Conservation (phyloP, 2,797 vertebrate genomes). For the Nothura maculosa region DNA sequence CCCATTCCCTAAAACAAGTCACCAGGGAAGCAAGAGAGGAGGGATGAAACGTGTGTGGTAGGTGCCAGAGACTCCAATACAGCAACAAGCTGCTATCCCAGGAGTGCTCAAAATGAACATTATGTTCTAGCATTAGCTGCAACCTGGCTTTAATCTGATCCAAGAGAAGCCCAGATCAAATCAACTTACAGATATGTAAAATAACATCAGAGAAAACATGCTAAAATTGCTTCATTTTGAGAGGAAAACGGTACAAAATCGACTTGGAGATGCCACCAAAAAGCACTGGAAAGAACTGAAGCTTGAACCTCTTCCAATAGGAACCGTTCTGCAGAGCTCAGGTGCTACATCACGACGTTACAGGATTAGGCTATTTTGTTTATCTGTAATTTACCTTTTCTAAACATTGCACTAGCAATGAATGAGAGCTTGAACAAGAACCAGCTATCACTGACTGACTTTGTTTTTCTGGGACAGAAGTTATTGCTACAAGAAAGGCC, state of each 20-base stretch:
- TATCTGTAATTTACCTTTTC: background rate
- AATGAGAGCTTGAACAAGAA: background rate
- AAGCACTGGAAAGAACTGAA: background rate
- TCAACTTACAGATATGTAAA: accelerated
- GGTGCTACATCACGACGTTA: accelerated
- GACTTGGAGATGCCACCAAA: background rate
- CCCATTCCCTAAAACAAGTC: background rate
- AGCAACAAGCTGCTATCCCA: background rate
- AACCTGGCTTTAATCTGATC: background rate
- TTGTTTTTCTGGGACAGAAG: background rate
- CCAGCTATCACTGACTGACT: background rate
- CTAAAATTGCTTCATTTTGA: background rate
- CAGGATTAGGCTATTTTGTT: background rate
- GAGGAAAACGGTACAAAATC: background rate
- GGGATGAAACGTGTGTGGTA: background rate
- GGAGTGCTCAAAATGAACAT: background rate
- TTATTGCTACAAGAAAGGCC: background rate
- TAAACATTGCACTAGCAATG: background rate
- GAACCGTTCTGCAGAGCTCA: background rate
- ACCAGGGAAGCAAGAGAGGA: background rate
- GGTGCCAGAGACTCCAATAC: background rate
- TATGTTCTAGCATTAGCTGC: background rate
- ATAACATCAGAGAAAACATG: background rate
- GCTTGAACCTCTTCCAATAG: background rate
- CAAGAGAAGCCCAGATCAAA: accelerated